A percentile compares a stretch with the other conserved stretches of the same genome.
Conservation (phyloP, 2,888 invertebrate species). For the Colostygia pectinataria region DNA sequence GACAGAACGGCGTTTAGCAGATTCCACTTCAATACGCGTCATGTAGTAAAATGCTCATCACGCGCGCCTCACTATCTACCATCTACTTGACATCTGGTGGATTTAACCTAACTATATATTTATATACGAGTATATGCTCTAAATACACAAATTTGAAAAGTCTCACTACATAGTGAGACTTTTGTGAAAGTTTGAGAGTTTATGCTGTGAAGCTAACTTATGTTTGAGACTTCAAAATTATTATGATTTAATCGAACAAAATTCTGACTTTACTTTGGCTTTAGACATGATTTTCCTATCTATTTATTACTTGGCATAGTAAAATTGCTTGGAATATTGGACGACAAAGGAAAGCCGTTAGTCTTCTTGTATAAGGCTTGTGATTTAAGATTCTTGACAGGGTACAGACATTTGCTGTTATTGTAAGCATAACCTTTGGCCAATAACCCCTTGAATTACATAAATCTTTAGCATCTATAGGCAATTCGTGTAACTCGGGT, state of each 20-base stretch:
- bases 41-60: conserved; percentile 21
- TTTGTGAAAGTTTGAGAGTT: no score
- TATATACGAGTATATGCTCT: not conserved
- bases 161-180: no score
- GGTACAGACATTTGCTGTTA: conserved; percentile 11
- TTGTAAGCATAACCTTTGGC: conserved; percentile 17
- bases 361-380: no score
- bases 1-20: conserved; percentile 20
- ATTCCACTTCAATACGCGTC: conserved; percentile 28
- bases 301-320: conserved; percentile 2
- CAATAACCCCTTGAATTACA: conserved; percentile 17
- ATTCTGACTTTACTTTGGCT: not conserved
- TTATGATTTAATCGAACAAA: no score
- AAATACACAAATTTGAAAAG: no score
- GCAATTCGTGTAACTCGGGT: conserved; percentile 34
- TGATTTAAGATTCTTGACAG: conserved; percentile 5
- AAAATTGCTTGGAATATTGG: conserved; percentile 13
- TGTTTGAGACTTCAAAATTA: no score
- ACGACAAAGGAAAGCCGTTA: conserved; percentile 15
- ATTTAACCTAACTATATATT: conserved; percentile 4
- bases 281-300: conserved; percentile 3
- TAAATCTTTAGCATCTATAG: conserved; percentile 17
- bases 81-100: conserved; percentile 21
- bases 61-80: conserved; percentile 10
- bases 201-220: no score